Evolutionary conservation across 2,113 vertebrate genomes (phyloP).

Genomic region (Ciconia maguari): DNA sequence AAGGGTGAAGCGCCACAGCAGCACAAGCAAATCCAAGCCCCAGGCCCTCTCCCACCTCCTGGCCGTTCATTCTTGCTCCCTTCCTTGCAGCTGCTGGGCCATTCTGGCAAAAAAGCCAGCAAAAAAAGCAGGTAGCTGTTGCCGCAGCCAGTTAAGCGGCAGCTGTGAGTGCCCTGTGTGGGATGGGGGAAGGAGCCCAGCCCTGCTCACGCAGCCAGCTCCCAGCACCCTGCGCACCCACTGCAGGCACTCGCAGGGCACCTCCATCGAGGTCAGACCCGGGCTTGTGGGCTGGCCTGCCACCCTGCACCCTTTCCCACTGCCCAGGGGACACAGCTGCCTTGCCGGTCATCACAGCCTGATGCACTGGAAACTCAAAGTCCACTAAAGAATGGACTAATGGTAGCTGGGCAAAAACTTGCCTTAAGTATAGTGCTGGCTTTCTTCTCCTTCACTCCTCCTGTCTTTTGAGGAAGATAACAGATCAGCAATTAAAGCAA

Average conservation of each 20-base stretch:
- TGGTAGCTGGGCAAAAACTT: not conserved
- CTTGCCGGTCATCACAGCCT: not conserved
- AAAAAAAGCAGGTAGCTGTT: not conserved
- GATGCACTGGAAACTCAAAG: not conserved
- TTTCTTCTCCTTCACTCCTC: not conserved
- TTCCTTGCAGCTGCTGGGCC: not conserved
- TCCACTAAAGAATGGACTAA: not conserved
- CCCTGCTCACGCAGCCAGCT: not conserved
- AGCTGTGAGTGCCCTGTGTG: too few species aligned
- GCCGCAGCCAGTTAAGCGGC: not conserved
- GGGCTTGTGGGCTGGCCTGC: not conserved
- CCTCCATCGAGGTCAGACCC: fast-evolving
- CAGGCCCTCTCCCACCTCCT: not conserved
- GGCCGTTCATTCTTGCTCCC: not conserved
- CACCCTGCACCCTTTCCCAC: not conserved
- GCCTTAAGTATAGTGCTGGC: not conserved
- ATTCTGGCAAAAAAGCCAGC: not conserved
- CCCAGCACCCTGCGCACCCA: not conserved
- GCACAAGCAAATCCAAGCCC: not conserved
- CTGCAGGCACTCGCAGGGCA: fast-evolving
- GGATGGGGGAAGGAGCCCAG: not conserved
- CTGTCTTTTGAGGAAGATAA: not conserved
- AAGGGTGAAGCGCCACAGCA: not conserved
- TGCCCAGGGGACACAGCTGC: not conserved
- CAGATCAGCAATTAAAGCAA: slow-evolving; percentile 41